Evolutionary conservation across 2,888 invertebrate species (phyloP).

Genomic region (Pristionchus mayeri): DNA sequence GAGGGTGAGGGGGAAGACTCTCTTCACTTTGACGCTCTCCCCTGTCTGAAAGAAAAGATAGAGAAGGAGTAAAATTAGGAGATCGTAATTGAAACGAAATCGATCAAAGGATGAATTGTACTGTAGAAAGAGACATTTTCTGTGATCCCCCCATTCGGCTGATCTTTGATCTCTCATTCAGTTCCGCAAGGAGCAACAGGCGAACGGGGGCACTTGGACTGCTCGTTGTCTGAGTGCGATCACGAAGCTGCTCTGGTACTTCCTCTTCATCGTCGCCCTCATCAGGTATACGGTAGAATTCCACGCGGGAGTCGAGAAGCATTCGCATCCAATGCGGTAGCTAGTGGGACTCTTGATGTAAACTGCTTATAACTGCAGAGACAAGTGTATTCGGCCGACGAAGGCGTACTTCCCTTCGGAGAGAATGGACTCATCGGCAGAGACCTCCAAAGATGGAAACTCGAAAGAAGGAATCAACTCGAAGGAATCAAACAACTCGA

Average conservation of each 20-base stretch:
- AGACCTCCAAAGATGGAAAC: neutral
- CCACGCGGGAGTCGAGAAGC: neutral
- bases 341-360: too few relatives aligned
- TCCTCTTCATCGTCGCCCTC: conserved; percentile 18
- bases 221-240: conserved; percentile 16
- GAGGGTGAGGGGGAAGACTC: neutral
- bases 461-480: neutral
- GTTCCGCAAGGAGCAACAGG: conserved; percentile 19
- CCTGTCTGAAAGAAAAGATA: neutral
- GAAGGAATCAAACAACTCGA: neutral
- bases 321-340: neutral
- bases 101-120: too few relatives aligned
- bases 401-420: conserved; percentile 31
- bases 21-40: too few relatives aligned
- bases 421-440: neutral
- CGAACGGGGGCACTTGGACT: neutral
- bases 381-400: conserved; percentile 24
- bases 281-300: neutral
- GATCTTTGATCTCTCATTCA: neutral
- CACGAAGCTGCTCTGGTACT: conserved; percentile 1
- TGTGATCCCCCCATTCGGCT: neutral
- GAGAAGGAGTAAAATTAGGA: neutral
- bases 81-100: too few relatives aligned
- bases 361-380: neutral
- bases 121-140: too few relatives aligned